phyloP scores from a whole-genome alignment of 2,113 vertebrate genomes.

The Struthidea cinerea region DNA sequence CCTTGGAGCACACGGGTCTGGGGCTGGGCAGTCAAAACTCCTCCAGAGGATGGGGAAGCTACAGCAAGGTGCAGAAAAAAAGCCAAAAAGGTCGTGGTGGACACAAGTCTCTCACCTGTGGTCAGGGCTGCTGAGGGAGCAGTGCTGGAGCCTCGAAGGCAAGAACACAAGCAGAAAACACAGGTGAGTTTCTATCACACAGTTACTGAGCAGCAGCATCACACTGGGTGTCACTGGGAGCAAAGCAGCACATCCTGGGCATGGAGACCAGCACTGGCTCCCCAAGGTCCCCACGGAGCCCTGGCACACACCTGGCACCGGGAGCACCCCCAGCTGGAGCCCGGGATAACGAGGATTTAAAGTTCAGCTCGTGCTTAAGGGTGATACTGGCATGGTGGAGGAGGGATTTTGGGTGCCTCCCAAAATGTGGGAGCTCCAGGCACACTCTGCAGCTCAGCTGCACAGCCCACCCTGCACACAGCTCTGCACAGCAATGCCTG shows the following conservation, averaged over 20 bases:
- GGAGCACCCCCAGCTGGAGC: not conserved
- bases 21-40: not conserved
- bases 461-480: not conserved
- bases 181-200: not conserved
- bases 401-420: not conserved
- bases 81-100: not conserved
- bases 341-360: not conserved
- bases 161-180: slow-evolving; percentile 60
- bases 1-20: not conserved
- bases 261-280: not conserved
- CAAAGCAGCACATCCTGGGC: not conserved
- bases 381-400: not conserved
- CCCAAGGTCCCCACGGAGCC: not conserved
- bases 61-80: not conserved
- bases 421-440: not conserved
- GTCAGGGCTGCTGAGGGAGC: slow-evolving; percentile 19
- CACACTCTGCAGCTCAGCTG: not conserved
- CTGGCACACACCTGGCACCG: not conserved
- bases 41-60: not conserved
- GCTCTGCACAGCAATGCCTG: not conserved
- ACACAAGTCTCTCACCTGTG: slow-evolving; percentile 42
- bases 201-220: not conserved
- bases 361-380: not conserved
- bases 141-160: slow-evolving; percentile 32
- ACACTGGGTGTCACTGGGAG: not conserved